Evolutionary conservation across 2,797 vertebrate genomes (phyloP).

Genomic region (Paedocypris micromegethes): DNA sequence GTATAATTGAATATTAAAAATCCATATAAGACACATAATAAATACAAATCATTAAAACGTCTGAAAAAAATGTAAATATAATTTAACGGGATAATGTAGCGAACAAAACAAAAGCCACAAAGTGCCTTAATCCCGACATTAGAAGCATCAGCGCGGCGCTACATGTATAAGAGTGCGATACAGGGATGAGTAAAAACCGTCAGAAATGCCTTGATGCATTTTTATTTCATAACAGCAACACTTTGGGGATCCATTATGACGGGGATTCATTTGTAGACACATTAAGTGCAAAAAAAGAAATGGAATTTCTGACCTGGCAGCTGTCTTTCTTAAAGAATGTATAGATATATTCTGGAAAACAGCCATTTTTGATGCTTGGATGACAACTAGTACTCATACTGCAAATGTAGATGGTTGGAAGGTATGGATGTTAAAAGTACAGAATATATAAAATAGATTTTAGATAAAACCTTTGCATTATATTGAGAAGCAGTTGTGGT

Average conservation of each 20-base stretch:
- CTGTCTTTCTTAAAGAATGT: constrained; percentile 18
- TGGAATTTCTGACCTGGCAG: constrained; percentile 24
- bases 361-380: constrained; percentile 6
- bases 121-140: not conserved
- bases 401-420: no score
- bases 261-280: constrained; percentile 10
- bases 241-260: constrained; percentile 13
- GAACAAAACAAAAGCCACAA: not conserved
- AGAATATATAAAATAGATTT: no score
- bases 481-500: no score
- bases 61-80: no score
- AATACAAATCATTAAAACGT: not conserved
- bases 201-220: constrained; percentile 19
- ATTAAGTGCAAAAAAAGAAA: constrained; percentile 20
- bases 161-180: constrained; percentile 2
- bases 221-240: constrained; percentile 13
- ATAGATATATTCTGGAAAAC: constrained; percentile 15
- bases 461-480: no score
- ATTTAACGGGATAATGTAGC: not conserved
- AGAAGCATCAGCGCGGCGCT: not conserved
- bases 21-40: no score
- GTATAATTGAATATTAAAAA: no score
- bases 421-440: no score
- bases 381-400: not conserved
- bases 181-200: constrained; percentile 7